Evolutionary conservation across 2,797 vertebrate genomes (phyloP).

Genomic region (Clamator glandarius): DNA sequence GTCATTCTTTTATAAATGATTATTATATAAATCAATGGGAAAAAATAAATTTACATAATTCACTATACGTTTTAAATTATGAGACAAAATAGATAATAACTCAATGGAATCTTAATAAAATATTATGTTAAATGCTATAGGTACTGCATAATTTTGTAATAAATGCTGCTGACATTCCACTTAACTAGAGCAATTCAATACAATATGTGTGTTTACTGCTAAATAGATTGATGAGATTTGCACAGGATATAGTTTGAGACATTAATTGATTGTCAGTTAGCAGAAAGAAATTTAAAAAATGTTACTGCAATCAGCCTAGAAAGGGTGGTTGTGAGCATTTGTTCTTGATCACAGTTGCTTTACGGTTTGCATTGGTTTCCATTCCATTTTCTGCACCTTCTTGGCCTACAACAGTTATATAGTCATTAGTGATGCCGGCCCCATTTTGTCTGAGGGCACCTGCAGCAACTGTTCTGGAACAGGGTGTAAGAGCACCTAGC

Average conservation of each 20-base stretch:
- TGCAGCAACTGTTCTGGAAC: not conserved
- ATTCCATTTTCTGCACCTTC: not conserved
- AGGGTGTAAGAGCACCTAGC: not conserved
- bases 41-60: not conserved
- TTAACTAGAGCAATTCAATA: not conserved
- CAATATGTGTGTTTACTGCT: not conserved
- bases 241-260: not conserved
- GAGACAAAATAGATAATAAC: not conserved
- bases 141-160: not conserved
- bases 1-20: not conserved
- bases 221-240: not conserved
- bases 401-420: accelerated
- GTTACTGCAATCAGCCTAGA: not conserved
- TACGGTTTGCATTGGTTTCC: not conserved
- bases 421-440: not conserved
- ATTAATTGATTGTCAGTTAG: not conserved
- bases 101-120: not conserved
- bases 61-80: not conserved
- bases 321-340: not conserved
- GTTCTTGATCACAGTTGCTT: not conserved
- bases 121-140: not conserved
- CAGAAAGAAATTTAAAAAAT: not conserved
- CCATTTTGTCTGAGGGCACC: not conserved
- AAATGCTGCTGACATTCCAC: not conserved
- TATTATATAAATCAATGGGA: not conserved